Evolutionary conservation across 1,140 invertebrate genomes (phyloP), one percentile per base, ranked within the genome.

Genomic region (Phymorhynchus buccinoides): DNA sequence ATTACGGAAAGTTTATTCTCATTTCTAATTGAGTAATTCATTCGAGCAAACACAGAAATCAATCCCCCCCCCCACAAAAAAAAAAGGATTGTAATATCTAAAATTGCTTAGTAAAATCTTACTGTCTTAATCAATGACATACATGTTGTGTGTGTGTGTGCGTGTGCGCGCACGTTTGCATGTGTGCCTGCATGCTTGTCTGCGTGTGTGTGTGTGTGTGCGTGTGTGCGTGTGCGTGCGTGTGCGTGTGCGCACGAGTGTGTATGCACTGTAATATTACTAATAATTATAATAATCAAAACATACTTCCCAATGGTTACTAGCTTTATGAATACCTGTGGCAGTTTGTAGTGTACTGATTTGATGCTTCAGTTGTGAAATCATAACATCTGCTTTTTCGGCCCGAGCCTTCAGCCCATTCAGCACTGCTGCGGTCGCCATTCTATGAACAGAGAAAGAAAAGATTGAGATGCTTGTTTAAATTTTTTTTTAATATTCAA

Each of bases 381-480:
- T 88, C 41, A 91, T 88, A 39, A 81, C 85, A 14, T 92, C 91
- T 32, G 91, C 89, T 68, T 88, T 83, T 39, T 88, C 89, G 30
- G 90, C 88, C 84, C 88, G 80, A 44, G 88, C 87, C n/a, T 87
- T 86, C 35, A 92, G 37, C 48, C 82, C 81, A 41, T 89, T 85
- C 30, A 90, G 52, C 7, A 90, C 86, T 22, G 87, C 86, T 75
- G 87, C 86, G 27, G 88, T 84, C 48, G 89, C 88, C 89, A 90
- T 91, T 85, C 87, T 89, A 12, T 39, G n/a, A 42, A 62, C 52
- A 66, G 83, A 66, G 9, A 81, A 30, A 16, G 9, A 30, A 52
- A 56, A 4, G 16, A 30, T n/a, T 4, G 9, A 56, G n/a, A 1
- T 4, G 52, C 9, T 27, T 1, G 14, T 44, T 79, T 79, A 44